A percentile compares a stretch with the other conserved stretches of the same genome.
phyloP scores from a whole-genome alignment of 2,888 invertebrate genomes.

The Portevinia maculata region DNA sequence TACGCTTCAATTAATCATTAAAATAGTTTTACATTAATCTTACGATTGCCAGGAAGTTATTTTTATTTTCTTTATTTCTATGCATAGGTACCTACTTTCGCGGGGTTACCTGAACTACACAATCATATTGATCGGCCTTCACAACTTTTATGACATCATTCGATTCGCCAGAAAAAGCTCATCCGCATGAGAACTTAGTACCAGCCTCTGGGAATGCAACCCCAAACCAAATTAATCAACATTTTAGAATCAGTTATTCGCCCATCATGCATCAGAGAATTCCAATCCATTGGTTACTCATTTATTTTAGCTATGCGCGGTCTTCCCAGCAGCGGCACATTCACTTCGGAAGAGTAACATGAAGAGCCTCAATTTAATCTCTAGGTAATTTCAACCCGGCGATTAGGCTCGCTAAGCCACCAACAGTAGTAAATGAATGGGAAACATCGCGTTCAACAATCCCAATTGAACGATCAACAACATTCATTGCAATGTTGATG shows the following conservation, averaged over 20 bases:
- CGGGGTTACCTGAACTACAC: background rate
- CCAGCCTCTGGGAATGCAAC: constrained; percentile 28
- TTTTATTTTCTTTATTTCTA: background rate
- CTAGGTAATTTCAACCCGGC: constrained; percentile 71
- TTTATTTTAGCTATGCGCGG: constrained; percentile 58
- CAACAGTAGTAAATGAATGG: constrained; percentile 74
- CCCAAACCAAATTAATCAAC: constrained; percentile 60
- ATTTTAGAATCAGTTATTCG: constrained; percentile 63
- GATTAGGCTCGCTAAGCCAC: constrained; percentile 72
- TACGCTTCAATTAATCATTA: too few relatives aligned
- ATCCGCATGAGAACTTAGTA: background rate
- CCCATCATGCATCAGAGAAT: constrained; percentile 52
- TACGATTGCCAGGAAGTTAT: too few relatives aligned
- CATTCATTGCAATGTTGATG: constrained; percentile 62
- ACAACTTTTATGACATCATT: constrained; percentile 24
- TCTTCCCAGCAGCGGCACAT: constrained; percentile 47
- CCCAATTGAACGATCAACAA: constrained; percentile 74
- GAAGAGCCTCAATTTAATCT: constrained; percentile 72
- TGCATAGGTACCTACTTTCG: too few relatives aligned
- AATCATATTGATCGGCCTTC: constrained; percentile 26
- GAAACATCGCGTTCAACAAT: constrained; percentile 74
- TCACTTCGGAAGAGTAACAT: constrained; percentile 47
- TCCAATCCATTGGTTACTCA: constrained; percentile 62
- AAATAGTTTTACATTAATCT: too few relatives aligned
- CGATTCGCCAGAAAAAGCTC: background rate